Evolutionary conservation across 37 sponge, comb jelly and placozoan genomes (phyloP), one percentile per base, ranked within the genome.

Genomic region (Axinella damicornis): DNA sequence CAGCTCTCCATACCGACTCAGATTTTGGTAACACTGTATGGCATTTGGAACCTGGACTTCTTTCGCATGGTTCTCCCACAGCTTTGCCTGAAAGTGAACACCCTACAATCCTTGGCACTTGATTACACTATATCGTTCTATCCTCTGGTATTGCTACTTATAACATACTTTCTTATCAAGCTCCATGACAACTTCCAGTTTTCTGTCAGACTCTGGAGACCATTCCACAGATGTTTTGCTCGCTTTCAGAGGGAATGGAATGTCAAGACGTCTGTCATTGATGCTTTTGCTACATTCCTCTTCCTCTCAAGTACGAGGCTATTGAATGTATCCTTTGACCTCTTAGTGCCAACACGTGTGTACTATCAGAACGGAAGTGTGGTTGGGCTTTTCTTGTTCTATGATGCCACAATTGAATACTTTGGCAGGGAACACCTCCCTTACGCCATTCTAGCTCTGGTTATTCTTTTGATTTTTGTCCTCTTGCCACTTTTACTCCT

Each of bases 251-350:
- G 46, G 6, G 6, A 46, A 1, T 82, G 65, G 75, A 65, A 87
- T n/a, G 69, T 81, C 0, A 66, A 65, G 9, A 72, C 73, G 13
- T 78, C 89, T 22, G 32, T 85, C 19, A 74, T 85, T 17, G 80
- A 84, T 85, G 93, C 89, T 22, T 68, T 81, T 58, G 85, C 82
- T 2, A 74, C 89, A 12, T 83, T 92, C 38, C 62, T 88, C 52
- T 60, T 88, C 1, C 80, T 92, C 22, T 88, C 93, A 30, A 80
- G 71, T 74, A 59, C 57, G 5, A 92, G 88, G 38, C 34, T 92
- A 19, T 36, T 84, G 1, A 24, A 22, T 21, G 72, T 73, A 2
- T 79, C 88, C 1, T 32, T 80, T 46, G 46, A 63, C 9, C 32
- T 90, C 19, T 77, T 90, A 5, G 32, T 60, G 14, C 74, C 76